Base-by-base conservation (phyloP, 2,888 invertebrate species). In the Tipula confusa region DNA sequence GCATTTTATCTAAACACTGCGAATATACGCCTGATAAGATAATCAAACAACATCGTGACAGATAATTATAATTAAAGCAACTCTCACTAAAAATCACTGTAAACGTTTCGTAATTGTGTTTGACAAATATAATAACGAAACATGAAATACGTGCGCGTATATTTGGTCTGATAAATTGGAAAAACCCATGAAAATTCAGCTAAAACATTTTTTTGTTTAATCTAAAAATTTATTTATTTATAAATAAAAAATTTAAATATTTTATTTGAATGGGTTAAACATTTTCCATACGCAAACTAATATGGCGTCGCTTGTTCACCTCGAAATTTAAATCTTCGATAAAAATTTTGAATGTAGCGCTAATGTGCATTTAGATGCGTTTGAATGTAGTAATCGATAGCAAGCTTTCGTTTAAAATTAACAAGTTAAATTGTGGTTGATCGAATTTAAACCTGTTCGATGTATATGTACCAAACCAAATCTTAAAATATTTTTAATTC, bases 181-280 rank as follows among this genome's bases (percentile, higher is more conserved):
- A 64, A 64, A 64, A 64, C 64, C 64, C 48, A 48, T 48, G 48
- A 48, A 48, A 38, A 64, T 24, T 24, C 64, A 64, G 24, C 24
- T 11, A 64, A n/a, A 64, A 24, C 24, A 24, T 64, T 24, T 64
- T 11, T 24, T 2, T n/a, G n/a, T n/a, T 18, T 64, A 43, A 13
- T n/a, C 3, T n/a, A 43, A 43, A 43, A 43, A 13, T 43, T n/a
- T n/a, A n/a, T 43, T 64, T 64, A 64, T 64, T 64, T 64, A 64
- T 64, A 64, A 64, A 64, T 24, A 64, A 64, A 64, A 64, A 64
- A 64, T 64, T 64, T 64, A n/a, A 64, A 24, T 64, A 64, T 64
- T 64, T 64, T n/a, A 64, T 24, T 64, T 64, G 9, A 24, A 24
- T 64, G 64, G 9, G 24, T 64, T 64, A 18, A 9, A 64, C 64